Evolutionary conservation across 2,797 vertebrate genomes (phyloP).

Genomic region (Tympanoctomys barrerae): DNA sequence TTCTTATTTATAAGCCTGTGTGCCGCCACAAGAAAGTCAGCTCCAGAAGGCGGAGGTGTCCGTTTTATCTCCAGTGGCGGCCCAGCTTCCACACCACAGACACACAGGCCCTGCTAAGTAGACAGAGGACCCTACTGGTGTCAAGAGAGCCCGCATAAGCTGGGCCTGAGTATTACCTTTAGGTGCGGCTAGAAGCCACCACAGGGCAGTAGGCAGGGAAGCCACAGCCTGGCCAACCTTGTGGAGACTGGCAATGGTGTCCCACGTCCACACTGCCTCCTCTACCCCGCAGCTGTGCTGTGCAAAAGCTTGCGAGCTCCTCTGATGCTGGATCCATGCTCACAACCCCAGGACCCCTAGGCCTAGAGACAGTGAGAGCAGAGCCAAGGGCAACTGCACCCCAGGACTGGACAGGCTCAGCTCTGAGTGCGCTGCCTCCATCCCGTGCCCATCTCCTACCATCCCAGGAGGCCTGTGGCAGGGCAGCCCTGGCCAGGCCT

Average conservation of each 20-base stretch:
- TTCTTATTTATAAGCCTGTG: not conserved
- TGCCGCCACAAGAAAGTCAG: not conserved
- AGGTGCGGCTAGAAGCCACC: not conserved
- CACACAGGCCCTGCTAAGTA: not conserved
- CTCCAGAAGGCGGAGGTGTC: not conserved
- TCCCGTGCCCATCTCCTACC: not conserved
- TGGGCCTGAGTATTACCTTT: not conserved
- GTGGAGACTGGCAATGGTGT: not conserved
- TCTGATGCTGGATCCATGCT: rapidly evolving
- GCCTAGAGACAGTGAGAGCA: not conserved
- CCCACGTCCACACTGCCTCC: rapidly evolving
- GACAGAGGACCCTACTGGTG: not conserved
- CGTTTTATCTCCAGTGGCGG: not conserved
- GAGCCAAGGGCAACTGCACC: not conserved
- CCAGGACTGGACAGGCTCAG: not conserved
- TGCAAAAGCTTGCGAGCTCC: not conserved
- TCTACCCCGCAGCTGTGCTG: not conserved
- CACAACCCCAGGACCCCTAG: not conserved
- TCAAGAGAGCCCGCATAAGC: not conserved
- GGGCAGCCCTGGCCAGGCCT: not conserved
- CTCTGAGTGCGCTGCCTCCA: not conserved
- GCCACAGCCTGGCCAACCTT: not conserved
- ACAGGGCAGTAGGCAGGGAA: not conserved
- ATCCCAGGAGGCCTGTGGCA: not conserved
- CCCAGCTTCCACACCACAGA: not conserved